Percentiles rank a stretch among this genome's conserved stretches.
Conservation (phyloP, 2,113 vertebrate species). For the Chrysochloris asiatica region DNA sequence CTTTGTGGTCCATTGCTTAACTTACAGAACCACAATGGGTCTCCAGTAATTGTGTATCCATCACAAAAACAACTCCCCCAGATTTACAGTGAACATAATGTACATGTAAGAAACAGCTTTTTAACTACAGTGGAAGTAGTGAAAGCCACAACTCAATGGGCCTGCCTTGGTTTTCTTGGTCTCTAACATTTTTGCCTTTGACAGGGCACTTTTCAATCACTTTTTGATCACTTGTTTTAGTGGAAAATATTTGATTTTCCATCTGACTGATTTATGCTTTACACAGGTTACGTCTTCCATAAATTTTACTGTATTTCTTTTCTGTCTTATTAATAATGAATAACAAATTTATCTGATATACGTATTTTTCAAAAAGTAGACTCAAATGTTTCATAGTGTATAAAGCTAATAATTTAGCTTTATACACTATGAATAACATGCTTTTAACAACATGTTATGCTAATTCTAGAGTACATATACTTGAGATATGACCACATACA, state of each 20-base stretch:
- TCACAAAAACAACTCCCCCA: no score
- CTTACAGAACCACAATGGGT: no score
- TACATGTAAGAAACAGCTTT: neutral
- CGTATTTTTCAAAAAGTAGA: neutral
- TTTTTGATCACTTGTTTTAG: neutral
- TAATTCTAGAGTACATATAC: neutral
- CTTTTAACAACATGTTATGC: neutral
- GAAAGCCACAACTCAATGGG: neutral
- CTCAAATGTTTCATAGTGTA: neutral
- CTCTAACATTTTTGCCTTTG: neutral
- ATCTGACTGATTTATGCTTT: neutral
- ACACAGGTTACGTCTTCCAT: neutral
- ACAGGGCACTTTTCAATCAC: neutral
- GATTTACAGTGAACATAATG: neutral
- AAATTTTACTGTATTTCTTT: neutral
- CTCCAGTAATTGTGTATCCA: no score
- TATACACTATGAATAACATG: no score
- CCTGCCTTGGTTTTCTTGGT: no score
- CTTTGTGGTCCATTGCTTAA: no score
- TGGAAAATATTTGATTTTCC: neutral
- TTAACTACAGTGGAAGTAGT: neutral
- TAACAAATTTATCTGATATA: neutral
- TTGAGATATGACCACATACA: neutral
- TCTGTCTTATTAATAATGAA: neutral
- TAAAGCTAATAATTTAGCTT: neutral